Base-by-base conservation (phyloP, 2,888 invertebrate species). In the Dolichopus griseipennis region DNA sequence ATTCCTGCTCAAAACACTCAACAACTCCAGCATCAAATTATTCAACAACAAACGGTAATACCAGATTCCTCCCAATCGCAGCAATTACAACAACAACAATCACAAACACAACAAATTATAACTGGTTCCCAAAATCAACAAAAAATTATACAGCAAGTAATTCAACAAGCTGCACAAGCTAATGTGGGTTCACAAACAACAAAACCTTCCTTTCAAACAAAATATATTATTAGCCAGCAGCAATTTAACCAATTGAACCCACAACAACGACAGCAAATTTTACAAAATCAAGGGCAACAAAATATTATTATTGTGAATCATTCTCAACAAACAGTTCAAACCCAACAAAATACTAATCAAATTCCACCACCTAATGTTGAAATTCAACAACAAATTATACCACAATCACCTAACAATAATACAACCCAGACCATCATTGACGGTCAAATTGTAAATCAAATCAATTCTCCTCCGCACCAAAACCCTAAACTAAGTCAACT, bases 231-330 rank as follows among this genome's bases (percentile, higher is more conserved):
- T 77, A 86, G 83, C 67, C 86, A 86, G 64, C 87, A 87, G 72
- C 87, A 87, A 72, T 84, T 87, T 72, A 87, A 87, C 76, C 87
- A 87, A 73, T 83, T 86, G 65, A 87, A 86, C 22, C 84, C 84
- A 64, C 88, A 88, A 73, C 83, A 84, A 69, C 83, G 83, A 68
- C 80, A 81, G 66, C 81, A 82, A 70, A 79, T 81, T 69, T 71
- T 82, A 5, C 80, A 82, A 71, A 80, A 79, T 72, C 82, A 81
- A 68, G 80, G 81, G 70, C 80, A 80, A 73, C 81, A 83, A 72
- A 81, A 79, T 71, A 79, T 81, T 8, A 78, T 79, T 62, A 79
- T 81, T 67, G 78, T 81, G 0, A 81, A 81, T 71, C 81, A 79
- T 62, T 75, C 75, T 68, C 63, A 67, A 34, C 71, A 83, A 68